Percentiles rank a stretch among this genome's conserved stretches.
Evolutionary conservation across 2,888 invertebrate genomes (phyloP).

Genomic region (Xylota sylvarum): DNA sequence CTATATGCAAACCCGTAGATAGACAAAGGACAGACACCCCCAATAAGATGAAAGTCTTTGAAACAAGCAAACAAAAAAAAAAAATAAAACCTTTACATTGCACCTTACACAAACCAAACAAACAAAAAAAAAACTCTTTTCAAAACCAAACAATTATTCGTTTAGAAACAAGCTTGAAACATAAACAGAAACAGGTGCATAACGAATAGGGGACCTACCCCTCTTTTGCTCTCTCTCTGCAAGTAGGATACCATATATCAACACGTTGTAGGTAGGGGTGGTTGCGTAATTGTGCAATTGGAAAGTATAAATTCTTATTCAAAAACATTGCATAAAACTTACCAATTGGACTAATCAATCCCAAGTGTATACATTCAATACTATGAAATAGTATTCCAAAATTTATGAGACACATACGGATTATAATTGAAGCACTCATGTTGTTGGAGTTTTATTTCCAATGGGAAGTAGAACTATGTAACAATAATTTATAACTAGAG

Average conservation of each 20-base stretch:
- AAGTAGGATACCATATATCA: conserved; percentile 45
- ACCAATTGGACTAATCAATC: conserved; percentile 78
- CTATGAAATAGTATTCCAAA: conserved; percentile 55
- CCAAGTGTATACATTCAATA: conserved; percentile 71
- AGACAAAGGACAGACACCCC: too few species aligned
- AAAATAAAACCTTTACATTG: too few species aligned
- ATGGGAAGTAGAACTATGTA: conserved; percentile 30
- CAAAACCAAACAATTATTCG: not conserved
- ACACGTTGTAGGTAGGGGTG: conserved; percentile 47
- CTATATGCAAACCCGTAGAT: too few species aligned
- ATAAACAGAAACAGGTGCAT: conserved; percentile 40
- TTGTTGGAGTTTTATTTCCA: conserved; percentile 37
- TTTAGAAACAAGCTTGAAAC: not conserved
- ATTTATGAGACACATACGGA: conserved; percentile 41
- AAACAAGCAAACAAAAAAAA: too few species aligned
- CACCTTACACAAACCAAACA: too few species aligned
- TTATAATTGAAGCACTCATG: conserved; percentile 51
- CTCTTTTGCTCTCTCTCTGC: conserved; percentile 17
- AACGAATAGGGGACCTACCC: not conserved
- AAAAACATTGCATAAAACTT: conserved; percentile 50
- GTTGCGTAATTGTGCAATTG: conserved; percentile 72
- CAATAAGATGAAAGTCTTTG: too few species aligned
- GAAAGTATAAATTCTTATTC: conserved; percentile 17
- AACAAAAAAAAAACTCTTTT: not conserved
- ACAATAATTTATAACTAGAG: conserved; percentile 46